Percentiles rank a stretch among this genome's conserved stretches.
Evolutionary conservation across 2,888 invertebrate species (phyloP).

Genomic region (Margaritifera margaritifera): DNA sequence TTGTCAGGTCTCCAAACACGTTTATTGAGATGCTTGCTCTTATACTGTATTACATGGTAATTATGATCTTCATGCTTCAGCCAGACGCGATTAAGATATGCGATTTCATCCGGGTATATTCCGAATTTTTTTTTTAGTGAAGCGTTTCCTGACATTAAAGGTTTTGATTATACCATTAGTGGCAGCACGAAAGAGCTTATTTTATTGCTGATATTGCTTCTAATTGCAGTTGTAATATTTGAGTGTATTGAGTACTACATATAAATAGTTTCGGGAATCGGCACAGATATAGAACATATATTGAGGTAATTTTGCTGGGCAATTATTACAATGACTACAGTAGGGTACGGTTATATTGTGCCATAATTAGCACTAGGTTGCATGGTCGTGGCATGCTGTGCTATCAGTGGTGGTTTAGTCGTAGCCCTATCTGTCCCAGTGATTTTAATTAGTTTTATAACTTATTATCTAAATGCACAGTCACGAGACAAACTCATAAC

Average conservation of each 20-base stretch:
- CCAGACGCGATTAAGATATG: slow-evolving; percentile 44
- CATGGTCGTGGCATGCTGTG: slow-evolving; percentile 50
- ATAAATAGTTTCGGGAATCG: slow-evolving; percentile 45
- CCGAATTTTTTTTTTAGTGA: slow-evolving; percentile 51
- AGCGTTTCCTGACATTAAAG: too few relatives aligned
- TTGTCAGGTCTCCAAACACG: slow-evolving; percentile 39
- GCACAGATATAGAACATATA: slow-evolving; percentile 46
- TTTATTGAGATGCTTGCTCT: slow-evolving; percentile 49
- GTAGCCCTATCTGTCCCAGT: slow-evolving; percentile 57
- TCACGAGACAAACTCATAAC: slow-evolving; percentile 50
- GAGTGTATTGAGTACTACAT: slow-evolving; percentile 54
- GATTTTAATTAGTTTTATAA: slow-evolving; percentile 55
- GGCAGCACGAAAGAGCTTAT: slow-evolving; percentile 54
- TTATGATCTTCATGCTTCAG: slow-evolving; percentile 42
- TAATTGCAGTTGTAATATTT: slow-evolving; percentile 53
- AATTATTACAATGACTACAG: slow-evolving; percentile 94
- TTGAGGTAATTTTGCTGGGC: slow-evolving; percentile 94
- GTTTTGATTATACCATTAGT: too few relatives aligned
- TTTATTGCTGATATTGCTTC: slow-evolving; percentile 44
- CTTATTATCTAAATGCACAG: slow-evolving; percentile 55
- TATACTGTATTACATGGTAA: slow-evolving; percentile 50
- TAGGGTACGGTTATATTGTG: slow-evolving; percentile 72
- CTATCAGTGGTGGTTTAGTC: slow-evolving; percentile 51
- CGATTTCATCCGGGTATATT: slow-evolving; percentile 45
- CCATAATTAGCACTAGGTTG: slow-evolving; percentile 49